Conservation (phyloP, 2,113 vertebrate species). For the Rhodinocichla rosea region DNA sequence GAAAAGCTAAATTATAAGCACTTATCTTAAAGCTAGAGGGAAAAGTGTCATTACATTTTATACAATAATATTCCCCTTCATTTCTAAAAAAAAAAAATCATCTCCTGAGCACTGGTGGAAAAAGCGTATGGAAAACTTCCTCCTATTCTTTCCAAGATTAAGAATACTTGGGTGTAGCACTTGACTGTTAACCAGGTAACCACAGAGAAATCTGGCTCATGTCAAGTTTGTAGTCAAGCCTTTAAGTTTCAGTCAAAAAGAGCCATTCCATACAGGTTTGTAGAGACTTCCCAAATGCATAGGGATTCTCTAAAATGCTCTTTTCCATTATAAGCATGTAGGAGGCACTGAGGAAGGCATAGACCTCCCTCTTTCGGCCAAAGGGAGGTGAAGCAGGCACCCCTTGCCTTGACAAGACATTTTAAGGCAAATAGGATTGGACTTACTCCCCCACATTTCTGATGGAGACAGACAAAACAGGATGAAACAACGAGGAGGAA, state of each 20-base stretch:
- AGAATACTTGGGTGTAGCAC: not conserved
- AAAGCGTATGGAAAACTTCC: rapidly evolving
- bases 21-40: not conserved
- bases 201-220: not conserved
- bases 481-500: rapidly evolving
- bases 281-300: rapidly evolving
- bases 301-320: not conserved
- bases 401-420: not conserved
- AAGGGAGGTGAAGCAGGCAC: not conserved
- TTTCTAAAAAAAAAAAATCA: not conserved
- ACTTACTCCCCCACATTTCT: rapidly evolving
- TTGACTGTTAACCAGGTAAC: not conserved
- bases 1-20: not conserved
- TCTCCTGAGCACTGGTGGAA: not conserved
- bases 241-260: not conserved
- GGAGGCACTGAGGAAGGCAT: not conserved
- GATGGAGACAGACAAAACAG: not conserved
- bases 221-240: not conserved
- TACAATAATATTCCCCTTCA: not conserved
- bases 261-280: not conserved
- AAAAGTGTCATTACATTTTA: not conserved
- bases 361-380: not conserved
- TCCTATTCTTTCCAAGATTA: not conserved
- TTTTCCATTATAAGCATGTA: not conserved
- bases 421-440: rapidly evolving